Evolutionary conservation across 92 coral and sea anemone genomes (phyloP), one percentile per base, ranked within the genome.

Genomic region (Epizoanthus fatuus): DNA sequence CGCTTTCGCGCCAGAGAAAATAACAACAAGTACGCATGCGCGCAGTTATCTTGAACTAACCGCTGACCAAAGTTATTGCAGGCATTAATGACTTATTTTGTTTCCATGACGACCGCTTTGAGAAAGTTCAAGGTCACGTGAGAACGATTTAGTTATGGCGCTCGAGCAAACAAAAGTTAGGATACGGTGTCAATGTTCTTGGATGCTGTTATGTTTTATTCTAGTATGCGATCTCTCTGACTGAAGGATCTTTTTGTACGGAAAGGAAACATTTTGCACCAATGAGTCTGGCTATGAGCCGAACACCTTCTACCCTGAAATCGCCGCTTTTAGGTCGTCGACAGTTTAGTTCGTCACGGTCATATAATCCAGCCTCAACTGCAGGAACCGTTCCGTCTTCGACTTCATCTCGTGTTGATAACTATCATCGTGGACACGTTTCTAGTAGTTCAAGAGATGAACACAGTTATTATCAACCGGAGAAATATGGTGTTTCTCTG

Each of bases 51-150:
- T 29, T 2, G 35, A 29, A 29, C 35, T 29, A 29, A 29, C 35
- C 35, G 2, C 35, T 29, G 35, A 29, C 35, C 35, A 29, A 29
- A 44, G 8, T 44, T 44, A 44, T 44, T 44, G 49, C 11, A 62
- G 42, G 16, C 5, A 60, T 16, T 3, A 15, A 16, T 0, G 53
- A 3, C 4, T 1, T 54, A 75, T 15, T 75, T 75, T 77, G 82
- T 77, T 77, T 40, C 82, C 38, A 77, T 77, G 82, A 77, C 82
- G 58, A 77, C 51, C 29, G 63, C 56, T 17, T 40, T 60, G 57
- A 11, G 70, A 60, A 74, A 42, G 81, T 76, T 76, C 70, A 77
- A 77, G 82, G 82, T 77, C 82, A 77, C 82, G 82, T 77, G 82
- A 77, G 54, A 58, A 44, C 62, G 71, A 10, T n/a, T 38, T 75